Evolutionary conservation across 2,888 invertebrate genomes (phyloP).

Genomic region (Cremastobaeus sp.): DNA sequence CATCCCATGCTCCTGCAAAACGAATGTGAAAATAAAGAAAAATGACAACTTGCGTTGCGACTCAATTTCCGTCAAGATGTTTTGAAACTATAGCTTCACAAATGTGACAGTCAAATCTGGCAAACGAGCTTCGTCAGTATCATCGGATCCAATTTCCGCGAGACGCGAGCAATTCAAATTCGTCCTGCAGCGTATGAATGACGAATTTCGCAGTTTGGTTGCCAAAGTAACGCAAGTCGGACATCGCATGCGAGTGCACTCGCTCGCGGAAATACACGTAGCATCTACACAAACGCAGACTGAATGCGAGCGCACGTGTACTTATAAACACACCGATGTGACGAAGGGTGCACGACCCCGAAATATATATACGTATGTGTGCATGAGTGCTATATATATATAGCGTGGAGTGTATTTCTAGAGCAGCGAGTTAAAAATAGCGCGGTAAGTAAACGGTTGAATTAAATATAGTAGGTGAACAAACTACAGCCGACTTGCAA

Average conservation of each 20-base stretch:
- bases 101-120: too few species aligned
- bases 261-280: constrained; percentile 12
- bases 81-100: too few species aligned
- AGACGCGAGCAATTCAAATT: constrained; percentile 16
- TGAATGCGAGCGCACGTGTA: constrained; percentile 20
- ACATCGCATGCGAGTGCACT: constrained; percentile 24
- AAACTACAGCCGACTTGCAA: constrained; percentile 70
- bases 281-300: constrained; percentile 14
- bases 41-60: too few species aligned
- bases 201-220: constrained; percentile 39
- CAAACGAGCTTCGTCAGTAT: constrained; percentile 14
- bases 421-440: constrained; percentile 75
- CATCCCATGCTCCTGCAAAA: too few species aligned
- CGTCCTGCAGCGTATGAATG: constrained; percentile 32
- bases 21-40: too few species aligned
- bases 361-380: constrained; percentile 14
- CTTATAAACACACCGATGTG: constrained; percentile 16
- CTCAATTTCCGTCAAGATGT: too few species aligned
- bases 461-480: constrained; percentile 75
- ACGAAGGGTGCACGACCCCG: constrained; percentile 66
- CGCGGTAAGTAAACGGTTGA: constrained; percentile 72
- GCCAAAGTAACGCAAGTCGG: constrained; percentile 34
- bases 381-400: constrained; percentile 58
- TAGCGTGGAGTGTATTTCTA: constrained; percentile 72
- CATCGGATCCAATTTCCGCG: constrained; percentile 16